Evolutionary conservation across 2,888 invertebrate genomes (phyloP), one percentile per base, ranked within the genome.

Genomic region (Chalcosyrphus nemorum): DNA sequence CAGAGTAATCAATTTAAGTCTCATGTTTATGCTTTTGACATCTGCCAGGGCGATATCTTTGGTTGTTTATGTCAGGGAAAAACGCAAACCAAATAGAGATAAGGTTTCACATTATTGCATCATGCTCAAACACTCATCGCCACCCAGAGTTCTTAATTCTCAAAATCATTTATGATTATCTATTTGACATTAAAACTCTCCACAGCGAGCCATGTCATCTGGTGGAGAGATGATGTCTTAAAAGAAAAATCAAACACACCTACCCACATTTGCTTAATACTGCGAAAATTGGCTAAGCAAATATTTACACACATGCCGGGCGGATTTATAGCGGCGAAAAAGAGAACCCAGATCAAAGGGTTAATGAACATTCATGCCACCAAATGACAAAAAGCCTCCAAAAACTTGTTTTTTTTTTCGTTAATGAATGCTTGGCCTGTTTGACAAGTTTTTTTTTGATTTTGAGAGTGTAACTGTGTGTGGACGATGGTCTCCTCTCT

Each of bases 341-440:
- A 74, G 21, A 45, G 45, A 57, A 63, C 29, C 52, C 65, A 57
- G 47, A 66, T 47, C 19, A 50, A 65, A 71, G 76, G 81, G 81
- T 81, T 76, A 81, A 72, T 72, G 81, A 66, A 76, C 81, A 76
- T 54, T 72, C 43, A 52, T 59, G 65, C 45, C 59, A 54, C 45
- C 59, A 54, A 81, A 32, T 63, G 61, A 63, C 52, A 74, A 50
- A 59, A 38, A 66, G 32, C 45, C 13, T n/a, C 11, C 7, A 9
- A 45, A n/a, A 70, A 43, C 56, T 57, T 32, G 47, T 66, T 66
- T 57, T 50, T 27, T 56, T 52, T 66, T 27, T 52, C 13, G n/a
- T 38, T 38, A 1, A 32, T 38, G 4, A 63, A 47, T 32, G 29
- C 43, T 50, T n/a, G 38, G 32, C 76, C 21, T 50, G 75, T 47